Evolutionary conservation across 2,888 invertebrate species (phyloP).

Genomic region (Lochmaea crataegi): DNA sequence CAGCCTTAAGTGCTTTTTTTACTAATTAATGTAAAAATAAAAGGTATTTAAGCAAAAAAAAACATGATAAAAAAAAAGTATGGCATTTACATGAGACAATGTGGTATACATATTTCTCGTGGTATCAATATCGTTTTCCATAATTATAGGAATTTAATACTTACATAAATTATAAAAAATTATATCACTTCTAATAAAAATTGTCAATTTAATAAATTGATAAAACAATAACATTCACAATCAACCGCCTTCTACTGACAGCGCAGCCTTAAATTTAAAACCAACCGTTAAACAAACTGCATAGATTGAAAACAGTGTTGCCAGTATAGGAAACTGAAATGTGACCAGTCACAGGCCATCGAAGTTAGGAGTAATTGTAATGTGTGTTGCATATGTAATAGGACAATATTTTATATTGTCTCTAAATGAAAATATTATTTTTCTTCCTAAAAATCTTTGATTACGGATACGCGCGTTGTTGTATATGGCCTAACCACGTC

Average conservation of each 20-base stretch:
- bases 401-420: no score
- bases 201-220: slow-evolving; percentile 23
- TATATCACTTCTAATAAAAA: slow-evolving; percentile 17
- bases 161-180: slow-evolving; percentile 1
- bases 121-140: background rate
- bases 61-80: background rate
- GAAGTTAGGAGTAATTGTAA: background rate
- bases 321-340: background rate
- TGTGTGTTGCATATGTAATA: background rate
- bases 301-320: background rate
- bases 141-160: background rate
- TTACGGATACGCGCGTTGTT: no score
- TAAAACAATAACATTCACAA: slow-evolving; percentile 8
- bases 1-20: background rate
- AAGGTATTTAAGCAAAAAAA: background rate
- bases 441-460: no score
- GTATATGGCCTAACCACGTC: no score
- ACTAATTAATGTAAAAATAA: background rate
- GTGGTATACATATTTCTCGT: background rate
- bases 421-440: no score
- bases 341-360: background rate
- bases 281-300: slow-evolving; percentile 1
- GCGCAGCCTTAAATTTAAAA: background rate
- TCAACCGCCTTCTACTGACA: slow-evolving; percentile 13
- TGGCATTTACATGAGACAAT: background rate